Base-by-base conservation (phyloP, 1,140 invertebrate genomes). In the Ditylenchus dipsaci region DNA sequence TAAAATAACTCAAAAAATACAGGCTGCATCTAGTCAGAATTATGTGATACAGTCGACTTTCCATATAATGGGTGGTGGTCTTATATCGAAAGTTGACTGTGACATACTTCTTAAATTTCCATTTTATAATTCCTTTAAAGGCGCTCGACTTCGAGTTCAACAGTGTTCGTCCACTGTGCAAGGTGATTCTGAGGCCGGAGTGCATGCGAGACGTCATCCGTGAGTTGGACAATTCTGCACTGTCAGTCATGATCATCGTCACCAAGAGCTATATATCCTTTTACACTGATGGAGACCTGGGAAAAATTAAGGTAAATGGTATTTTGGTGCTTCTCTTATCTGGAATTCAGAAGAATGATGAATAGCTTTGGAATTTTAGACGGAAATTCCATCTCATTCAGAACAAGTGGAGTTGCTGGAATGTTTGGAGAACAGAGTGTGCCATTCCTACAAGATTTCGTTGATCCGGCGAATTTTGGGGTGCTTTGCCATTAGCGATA, bases 281-380 rank as follows among this genome's bases (percentile, higher is more conserved):
- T 19, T 65, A 65, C 42, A 65, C 63, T 56, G 61, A 56, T 27
- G 63, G 63, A 7, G 63, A 65, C 63, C 27, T 65, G 3, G 63
- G 63, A 3, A 65, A 60, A 56, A 29, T 65, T 29, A 65, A 65
- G 57, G 63, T 65, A 29, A 65, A 27, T 33, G 38, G 38, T 61
- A 33, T 13, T 19, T 5, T 19, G 26, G 29, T 30, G n/a, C 27
- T 61, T 61, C 26, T 11, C 11, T 59, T 59, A 13, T 59, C 23
- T 59, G 11, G 17, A 33, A 21, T 8, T 61, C 38, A 21, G 19
- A 61, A 26, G 27, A 3, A 30, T 19, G n/a, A 21, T 30, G 13
- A 43, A 5, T 30, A 5, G 1, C 19, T 43, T 43, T 19, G 57
- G 13, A 11, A 59, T 7, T 65, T 27, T 65, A 65, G 63, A 65